A percentile compares a stretch with the other conserved stretches of the same genome.
phyloP scores from a whole-genome alignment of 1,140 invertebrate genomes.

The Callitettix versicolor region DNA sequence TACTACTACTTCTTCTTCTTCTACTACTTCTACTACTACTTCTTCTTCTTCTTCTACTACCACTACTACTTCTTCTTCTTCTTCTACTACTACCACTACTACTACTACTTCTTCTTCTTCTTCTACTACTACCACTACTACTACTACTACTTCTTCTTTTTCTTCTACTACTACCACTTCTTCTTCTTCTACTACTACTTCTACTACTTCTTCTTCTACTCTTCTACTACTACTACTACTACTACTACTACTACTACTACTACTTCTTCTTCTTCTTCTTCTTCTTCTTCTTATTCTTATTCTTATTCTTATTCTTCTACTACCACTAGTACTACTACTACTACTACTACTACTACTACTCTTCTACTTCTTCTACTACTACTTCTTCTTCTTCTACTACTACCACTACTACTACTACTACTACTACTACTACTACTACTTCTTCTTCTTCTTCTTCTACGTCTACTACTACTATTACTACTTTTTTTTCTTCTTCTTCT shows the following conservation, averaged over 20 bases:
- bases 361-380: no score
- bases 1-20: not conserved
- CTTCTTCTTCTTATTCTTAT: no score
- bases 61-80: not conserved
- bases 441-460: not conserved
- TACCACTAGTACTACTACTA: no score
- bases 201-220: no score
- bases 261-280: no score
- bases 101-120: not conserved
- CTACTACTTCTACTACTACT: not conserved
- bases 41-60: no score
- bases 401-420: not conserved
- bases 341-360: no score
- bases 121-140: not conserved
- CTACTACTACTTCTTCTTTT: not conserved
- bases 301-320: no score
- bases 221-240: no score
- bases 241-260: no score
- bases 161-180: not conserved
- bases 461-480: no score
- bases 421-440: not conserved
- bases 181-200: not conserved
- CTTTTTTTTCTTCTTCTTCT: not conserved
- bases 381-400: not conserved
- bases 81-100: not conserved